Conservation (phyloP, 2,888 invertebrate genomes). For the Matsumyia berberina region DNA sequence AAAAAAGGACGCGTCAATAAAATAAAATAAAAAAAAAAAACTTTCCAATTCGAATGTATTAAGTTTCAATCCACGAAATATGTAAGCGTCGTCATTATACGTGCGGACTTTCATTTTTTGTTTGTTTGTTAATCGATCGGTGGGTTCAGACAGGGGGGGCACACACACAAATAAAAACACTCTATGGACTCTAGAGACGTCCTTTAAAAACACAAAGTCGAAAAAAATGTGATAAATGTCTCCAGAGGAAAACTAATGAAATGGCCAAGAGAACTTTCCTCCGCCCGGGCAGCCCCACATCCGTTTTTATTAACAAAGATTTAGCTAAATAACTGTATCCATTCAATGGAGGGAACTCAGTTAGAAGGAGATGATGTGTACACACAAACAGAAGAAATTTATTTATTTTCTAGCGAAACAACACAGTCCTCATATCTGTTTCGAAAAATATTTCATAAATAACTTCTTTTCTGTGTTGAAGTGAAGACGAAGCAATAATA, state of each 20-base stretch:
- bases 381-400: slow-evolving; percentile 1
- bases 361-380: background rate
- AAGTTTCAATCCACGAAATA: slow-evolving; percentile 13
- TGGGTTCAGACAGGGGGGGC: background rate
- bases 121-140: slow-evolving; percentile 9
- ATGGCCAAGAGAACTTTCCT: slow-evolving; percentile 14
- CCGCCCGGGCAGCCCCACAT: background rate
- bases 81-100: background rate
- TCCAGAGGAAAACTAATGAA: slow-evolving; percentile 31
- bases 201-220: slow-evolving; percentile 9
- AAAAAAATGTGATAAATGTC: slow-evolving; percentile 41
- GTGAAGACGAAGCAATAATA: slow-evolving; percentile 17
- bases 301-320: slow-evolving; percentile 34
- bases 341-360: background rate
- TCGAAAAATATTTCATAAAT: slow-evolving; percentile 36
- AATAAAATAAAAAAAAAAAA: background rate
- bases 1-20: slow-evolving; percentile 17
- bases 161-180: slow-evolving; percentile 16
- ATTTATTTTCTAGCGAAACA: background rate
- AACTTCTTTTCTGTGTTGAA: slow-evolving; percentile 17
- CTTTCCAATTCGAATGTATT: slow-evolving; percentile 1
- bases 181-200: background rate
- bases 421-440: slow-evolving; percentile 20
- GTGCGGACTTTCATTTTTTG: background rate
- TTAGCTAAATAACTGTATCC: slow-evolving; percentile 16